Evolutionary conservation across 2,888 invertebrate species (phyloP).

Genomic region (Platycheirus albimanus): DNA sequence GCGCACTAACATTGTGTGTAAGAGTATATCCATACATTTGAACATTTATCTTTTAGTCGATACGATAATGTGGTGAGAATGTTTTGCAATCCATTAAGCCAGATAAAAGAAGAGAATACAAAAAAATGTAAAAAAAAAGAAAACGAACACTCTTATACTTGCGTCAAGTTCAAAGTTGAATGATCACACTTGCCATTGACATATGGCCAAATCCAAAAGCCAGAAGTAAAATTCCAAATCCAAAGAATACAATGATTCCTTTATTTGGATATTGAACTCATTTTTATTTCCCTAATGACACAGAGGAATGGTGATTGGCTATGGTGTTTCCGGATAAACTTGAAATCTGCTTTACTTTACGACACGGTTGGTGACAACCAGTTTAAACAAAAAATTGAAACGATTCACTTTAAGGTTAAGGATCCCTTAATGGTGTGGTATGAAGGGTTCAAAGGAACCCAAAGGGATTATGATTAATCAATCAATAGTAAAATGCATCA

Average conservation of each 20-base stretch:
- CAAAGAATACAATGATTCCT: conserved; percentile 60
- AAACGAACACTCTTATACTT: conserved; percentile 15
- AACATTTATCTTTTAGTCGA: conserved; percentile 36
- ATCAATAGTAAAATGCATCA: not conserved
- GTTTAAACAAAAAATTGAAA: conserved; percentile 4
- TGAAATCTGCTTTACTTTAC: conserved; percentile 57
- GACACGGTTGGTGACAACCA: conserved; percentile 40
- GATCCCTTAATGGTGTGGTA: conserved; percentile 38
- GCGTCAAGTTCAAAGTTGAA: conserved; percentile 70
- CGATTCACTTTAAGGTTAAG: conserved; percentile 44
- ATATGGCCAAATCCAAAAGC: conserved; percentile 24
- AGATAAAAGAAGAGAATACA: conserved; percentile 52
- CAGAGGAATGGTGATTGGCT: conserved; percentile 47
- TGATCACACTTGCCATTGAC: conserved; percentile 71
- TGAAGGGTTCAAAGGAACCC: conserved; percentile 9
- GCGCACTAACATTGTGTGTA: conserved; percentile 29
- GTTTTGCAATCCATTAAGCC: conserved; percentile 65
- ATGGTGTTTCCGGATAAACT: conserved; percentile 66
- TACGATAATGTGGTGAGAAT: conserved; percentile 60
- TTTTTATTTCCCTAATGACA: conserved; percentile 73
- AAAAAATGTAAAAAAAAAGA: conserved; percentile 20
- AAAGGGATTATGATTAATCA: not conserved
- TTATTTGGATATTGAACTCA: conserved; percentile 74
- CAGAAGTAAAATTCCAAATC: too few relatives aligned
- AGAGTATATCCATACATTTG: not conserved